Conservation (phyloP, 2,797 vertebrate species). For the Apogon talboti region DNA sequence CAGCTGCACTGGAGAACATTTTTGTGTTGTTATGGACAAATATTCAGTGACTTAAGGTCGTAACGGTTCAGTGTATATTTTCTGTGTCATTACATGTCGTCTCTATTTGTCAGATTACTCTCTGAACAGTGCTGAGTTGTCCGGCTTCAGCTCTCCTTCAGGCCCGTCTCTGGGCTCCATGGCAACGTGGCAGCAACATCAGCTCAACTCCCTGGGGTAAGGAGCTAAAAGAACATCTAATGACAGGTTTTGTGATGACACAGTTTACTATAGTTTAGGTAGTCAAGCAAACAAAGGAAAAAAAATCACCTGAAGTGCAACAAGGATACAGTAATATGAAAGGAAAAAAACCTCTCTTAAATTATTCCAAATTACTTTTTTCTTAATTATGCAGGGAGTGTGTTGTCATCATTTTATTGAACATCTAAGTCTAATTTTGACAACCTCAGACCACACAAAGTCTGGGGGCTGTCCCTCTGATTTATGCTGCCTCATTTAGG, state of each 20-base stretch:
- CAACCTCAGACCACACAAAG: no score
- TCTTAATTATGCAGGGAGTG: no score
- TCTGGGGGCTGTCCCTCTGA: no score
- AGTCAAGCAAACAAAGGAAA: neutral
- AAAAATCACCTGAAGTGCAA: neutral
- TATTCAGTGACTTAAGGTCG: no score
- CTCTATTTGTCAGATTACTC: slow-evolving; percentile 87
- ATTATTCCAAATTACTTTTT: no score
- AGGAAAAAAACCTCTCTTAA: no score
- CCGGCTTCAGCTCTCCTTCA: slow-evolving; percentile 88
- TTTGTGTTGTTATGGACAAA: no score
- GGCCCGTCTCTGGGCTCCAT: slow-evolving; percentile 88
- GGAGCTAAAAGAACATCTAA: neutral
- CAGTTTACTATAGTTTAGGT: neutral
- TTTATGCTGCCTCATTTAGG: no score
- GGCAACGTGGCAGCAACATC: slow-evolving; percentile 92
- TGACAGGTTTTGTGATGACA: neutral
- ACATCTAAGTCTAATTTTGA: no score
- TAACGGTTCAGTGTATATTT: neutral
- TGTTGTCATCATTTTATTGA: no score
- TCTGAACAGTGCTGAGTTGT: slow-evolving; percentile 90
- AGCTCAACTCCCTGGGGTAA: slow-evolving; percentile 91
- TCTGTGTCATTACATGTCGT: neutral
- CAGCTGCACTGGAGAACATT: no score
- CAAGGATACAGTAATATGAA: no score